These are phyloP conservation scores for Serrognathus titanus DNA, from an alignment of 2,888 invertebrate genomes.

Conservation along the genomic window DNA sequence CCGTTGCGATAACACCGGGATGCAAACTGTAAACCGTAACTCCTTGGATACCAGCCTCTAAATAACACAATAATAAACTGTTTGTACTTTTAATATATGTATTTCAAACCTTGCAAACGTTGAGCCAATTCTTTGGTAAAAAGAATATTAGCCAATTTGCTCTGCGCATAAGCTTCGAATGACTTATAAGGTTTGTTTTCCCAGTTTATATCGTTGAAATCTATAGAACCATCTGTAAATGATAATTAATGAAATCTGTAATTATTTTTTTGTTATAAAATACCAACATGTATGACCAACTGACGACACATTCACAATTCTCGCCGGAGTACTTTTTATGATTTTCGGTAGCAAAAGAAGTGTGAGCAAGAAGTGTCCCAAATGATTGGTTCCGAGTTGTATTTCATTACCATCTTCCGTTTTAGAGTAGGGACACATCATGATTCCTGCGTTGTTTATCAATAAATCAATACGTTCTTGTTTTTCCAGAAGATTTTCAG, in stretches of 20 bases:
- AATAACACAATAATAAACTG: not conserved
- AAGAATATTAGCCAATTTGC: slow-evolving; percentile 75
- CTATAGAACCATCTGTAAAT: slow-evolving; percentile 52
- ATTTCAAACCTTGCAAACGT: slow-evolving; percentile 41
- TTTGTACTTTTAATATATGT: not conserved
- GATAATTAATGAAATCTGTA: no score
- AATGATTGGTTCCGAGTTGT: slow-evolving; percentile 66
- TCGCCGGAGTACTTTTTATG: slow-evolving; percentile 53
- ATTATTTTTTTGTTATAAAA: not conserved
- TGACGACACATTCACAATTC: slow-evolving; percentile 51
- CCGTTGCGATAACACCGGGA: slow-evolving; percentile 73
- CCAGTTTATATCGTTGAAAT: slow-evolving; percentile 70
- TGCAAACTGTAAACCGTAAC: slow-evolving; percentile 69
- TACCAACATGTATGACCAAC: slow-evolving; percentile 36
- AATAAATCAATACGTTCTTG: slow-evolving; percentile 59
- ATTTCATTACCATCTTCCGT: slow-evolving; percentile 65
- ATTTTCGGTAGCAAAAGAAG: slow-evolving; percentile 49
- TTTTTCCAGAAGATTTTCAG: slow-evolving; percentile 43
- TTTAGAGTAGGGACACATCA: slow-evolving; percentile 57
- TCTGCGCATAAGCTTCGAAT: slow-evolving; percentile 66
- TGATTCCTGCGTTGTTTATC: slow-evolving; percentile 69
- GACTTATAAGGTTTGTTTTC: slow-evolving; percentile 63
- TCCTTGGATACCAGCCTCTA: slow-evolving; percentile 43
- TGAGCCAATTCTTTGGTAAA: slow-evolving; percentile 67
- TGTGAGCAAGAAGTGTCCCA: slow-evolving; percentile 49